Evolutionary conservation across 2,797 vertebrate species (phyloP), one percentile per base, ranked within the genome.

Genomic region (Monodelphis domestica): DNA sequence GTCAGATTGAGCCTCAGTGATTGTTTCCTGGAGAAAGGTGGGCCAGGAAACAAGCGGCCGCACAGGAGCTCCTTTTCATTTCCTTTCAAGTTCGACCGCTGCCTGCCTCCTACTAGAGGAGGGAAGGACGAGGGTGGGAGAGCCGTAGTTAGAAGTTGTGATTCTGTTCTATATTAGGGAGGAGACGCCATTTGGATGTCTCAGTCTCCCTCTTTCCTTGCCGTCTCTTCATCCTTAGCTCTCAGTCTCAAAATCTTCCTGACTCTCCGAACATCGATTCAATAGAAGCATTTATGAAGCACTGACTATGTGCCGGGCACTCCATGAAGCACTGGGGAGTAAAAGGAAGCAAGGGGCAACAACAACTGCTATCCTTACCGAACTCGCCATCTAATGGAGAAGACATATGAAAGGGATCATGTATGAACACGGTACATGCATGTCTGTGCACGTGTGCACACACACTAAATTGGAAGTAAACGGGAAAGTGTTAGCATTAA

Each of bases 1-100:
- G 92, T 94, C 90, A 95, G 45, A 91, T 53, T 88, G 89, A 70
- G 51, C 91, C 92, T 55, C 55, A 52, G 45, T 84, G 90, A 95
- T 59, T 95, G 93, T 94, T 95, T 93, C 59, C 78, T 14, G 70
- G 87, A 87, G 93, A 93, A 92, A 95, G 12, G 87, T 91, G 15
- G 89, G 78, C 56, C 45, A 93, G 87, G 63, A 95, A 96, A 89
- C 63, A 70, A 45, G 3, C 9, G 7, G 88, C 57, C 45, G 87
- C 84, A 94, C 91, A 63, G 55, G 26, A 96, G 91, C 52, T n/a
- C 59, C 55, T 91, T 94, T 53, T 15, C 21, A 89, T 57, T 45
- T n/a, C 30, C 84, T 4, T 53, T 26, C 70, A 3, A 45, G 38
- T 26, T 78, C 4, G 38, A 51, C 15, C 30, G 87, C 33, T 5